Evolutionary conservation across 1,140 invertebrate genomes (phyloP).

Genomic region (Pseudoatta argentina): DNA sequence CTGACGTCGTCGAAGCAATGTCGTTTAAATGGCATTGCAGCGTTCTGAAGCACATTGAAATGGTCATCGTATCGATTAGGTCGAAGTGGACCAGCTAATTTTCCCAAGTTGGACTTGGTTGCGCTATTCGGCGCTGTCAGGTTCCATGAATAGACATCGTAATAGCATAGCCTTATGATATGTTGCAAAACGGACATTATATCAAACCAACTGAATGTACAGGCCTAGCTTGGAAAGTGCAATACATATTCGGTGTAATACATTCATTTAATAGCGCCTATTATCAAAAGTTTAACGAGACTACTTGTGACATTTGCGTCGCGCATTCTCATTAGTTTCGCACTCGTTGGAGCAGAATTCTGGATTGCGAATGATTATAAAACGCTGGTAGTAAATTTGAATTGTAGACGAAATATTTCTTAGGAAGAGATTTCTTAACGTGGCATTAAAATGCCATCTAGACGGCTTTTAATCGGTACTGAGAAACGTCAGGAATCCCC

Average conservation of each 20-base stretch:
- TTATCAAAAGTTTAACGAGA: conserved; percentile 52
- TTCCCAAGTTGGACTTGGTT: conserved; percentile 52
- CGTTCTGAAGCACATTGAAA: conserved; percentile 8
- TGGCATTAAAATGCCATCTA: conserved; percentile 1
- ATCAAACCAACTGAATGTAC: neutral
- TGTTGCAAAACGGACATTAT: conserved; percentile 30
- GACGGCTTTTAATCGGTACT: conserved; percentile 64
- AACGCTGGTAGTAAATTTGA: neutral
- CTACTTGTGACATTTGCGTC: neutral
- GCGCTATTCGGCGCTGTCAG: conserved; percentile 34
- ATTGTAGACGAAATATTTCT: conserved; percentile 28
- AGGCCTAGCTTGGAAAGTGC: conserved; percentile 2
- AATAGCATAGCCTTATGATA: conserved; percentile 11
- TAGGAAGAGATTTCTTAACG: conserved; percentile 20
- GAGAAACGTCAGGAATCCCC: conserved; percentile 64
- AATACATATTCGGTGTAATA: neutral
- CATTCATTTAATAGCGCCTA: conserved; percentile 13
- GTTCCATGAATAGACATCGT: conserved; percentile 16
- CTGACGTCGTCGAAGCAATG: conserved; percentile 13
- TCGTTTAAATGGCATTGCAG: conserved; percentile 20
- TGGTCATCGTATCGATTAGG: conserved; percentile 60
- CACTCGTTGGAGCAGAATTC: neutral
- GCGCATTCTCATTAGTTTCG: neutral
- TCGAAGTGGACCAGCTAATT: conserved; percentile 55
- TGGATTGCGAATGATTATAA: conserved; percentile 10